phyloP scores from a whole-genome alignment of 2,113 vertebrate species.

The Eolophus roseicapilla region DNA sequence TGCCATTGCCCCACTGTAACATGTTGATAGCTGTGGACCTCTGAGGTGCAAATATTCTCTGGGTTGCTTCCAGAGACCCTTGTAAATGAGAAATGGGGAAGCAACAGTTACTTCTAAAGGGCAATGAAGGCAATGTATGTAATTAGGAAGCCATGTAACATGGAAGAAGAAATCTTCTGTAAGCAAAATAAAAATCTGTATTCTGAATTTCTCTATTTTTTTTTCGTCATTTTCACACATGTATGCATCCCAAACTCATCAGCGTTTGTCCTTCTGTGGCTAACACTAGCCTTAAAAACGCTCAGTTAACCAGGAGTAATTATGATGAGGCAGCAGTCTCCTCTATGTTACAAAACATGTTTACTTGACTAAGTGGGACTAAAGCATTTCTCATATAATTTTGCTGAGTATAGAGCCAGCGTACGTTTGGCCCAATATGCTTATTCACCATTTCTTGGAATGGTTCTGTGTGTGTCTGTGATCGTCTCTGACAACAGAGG shows the following conservation, averaged over 20 bases:
- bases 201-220: neutral
- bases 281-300: neutral
- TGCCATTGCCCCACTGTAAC: neutral
- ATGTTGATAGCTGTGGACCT: neutral
- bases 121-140: neutral
- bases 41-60: neutral
- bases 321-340: neutral
- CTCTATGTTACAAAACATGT: neutral
- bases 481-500: neutral
- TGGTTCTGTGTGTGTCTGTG: accelerated
- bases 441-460: neutral
- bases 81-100: neutral
- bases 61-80: neutral
- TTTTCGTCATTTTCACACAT: neutral
- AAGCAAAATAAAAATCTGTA: neutral
- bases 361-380: neutral
- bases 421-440: neutral
- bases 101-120: neutral
- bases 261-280: neutral
- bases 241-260: neutral
- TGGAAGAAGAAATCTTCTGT: neutral
- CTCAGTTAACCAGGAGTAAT: neutral
- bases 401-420: neutral
- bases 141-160: neutral
- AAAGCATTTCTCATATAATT: neutral